phyloP scores from a whole-genome alignment of 2,113 vertebrate genomes.

The Synodontis membranacea region DNA sequence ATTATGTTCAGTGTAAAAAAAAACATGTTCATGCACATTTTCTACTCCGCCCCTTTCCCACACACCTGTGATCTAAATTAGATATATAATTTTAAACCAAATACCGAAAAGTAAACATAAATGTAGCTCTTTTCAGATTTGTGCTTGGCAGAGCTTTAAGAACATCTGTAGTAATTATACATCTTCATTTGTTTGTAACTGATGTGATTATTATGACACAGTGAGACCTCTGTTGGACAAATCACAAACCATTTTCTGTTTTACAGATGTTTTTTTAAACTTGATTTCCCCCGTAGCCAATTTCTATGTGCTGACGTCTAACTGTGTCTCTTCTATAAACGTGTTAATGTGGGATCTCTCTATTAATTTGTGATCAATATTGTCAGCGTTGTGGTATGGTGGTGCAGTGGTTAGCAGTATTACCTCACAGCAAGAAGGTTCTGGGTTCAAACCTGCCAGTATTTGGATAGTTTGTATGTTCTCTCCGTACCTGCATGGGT shows the following conservation, averaged over 20 bases:
- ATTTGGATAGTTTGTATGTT: too few relatives aligned
- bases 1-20: background rate
- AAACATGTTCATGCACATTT: background rate
- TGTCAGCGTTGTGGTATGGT: too few relatives aligned
- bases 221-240: background rate
- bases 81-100: background rate
- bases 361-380: slow-evolving; percentile 29
- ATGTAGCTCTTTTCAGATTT: background rate
- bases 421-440: too few relatives aligned
- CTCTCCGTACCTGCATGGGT: too few relatives aligned
- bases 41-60: background rate
- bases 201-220: background rate
- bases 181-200: background rate
- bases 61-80: too few relatives aligned
- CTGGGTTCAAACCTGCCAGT: too few relatives aligned
- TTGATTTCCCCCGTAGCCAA: background rate
- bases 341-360: background rate
- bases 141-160: background rate
- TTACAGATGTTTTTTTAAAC: background rate
- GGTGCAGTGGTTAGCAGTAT: too few relatives aligned
- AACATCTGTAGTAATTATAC: background rate
- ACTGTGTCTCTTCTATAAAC: too few relatives aligned
- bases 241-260: background rate
- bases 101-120: background rate
- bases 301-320: background rate